Evolutionary conservation across 2,888 invertebrate species (phyloP).

Genomic region (Cephus pygmeus): DNA sequence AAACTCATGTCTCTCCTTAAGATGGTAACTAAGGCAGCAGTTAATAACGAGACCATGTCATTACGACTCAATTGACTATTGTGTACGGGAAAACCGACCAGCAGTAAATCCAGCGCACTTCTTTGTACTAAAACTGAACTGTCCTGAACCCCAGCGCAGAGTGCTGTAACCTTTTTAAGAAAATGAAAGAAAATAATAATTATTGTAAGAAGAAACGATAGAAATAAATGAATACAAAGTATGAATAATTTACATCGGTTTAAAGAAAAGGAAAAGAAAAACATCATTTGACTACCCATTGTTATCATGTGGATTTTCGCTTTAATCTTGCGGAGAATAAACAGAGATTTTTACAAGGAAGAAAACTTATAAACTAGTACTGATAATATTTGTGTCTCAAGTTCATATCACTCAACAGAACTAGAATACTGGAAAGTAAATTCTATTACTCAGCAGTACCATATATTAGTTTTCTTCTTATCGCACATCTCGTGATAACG

Average conservation of each 20-base stretch:
- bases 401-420: neutral
- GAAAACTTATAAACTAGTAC: neutral
- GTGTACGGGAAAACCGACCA: constrained; percentile 87
- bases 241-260: neutral
- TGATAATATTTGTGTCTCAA: neutral
- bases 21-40: constrained; percentile 79
- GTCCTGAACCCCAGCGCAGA: constrained; percentile 85
- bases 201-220: constrained; percentile 8
- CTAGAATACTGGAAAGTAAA: neutral
- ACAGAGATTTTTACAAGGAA: neutral
- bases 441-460: neutral
- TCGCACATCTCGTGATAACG: neutral
- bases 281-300: too few species aligned
- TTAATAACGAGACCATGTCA: constrained; percentile 79
- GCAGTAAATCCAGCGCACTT: constrained; percentile 83
- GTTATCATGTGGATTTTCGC: too few species aligned
- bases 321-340: neutral
- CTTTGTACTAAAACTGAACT: constrained; percentile 85
- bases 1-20: constrained; percentile 89
- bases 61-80: constrained; percentile 76
- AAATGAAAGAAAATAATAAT: neutral
- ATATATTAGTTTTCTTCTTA: neutral
- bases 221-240: neutral
- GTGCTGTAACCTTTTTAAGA: constrained; percentile 73
- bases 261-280: constrained; percentile 7